These are phyloP conservation scores for Acleris sparsana DNA, from an alignment of 2,888 invertebrate genomes.

Conservation along the genomic window DNA sequence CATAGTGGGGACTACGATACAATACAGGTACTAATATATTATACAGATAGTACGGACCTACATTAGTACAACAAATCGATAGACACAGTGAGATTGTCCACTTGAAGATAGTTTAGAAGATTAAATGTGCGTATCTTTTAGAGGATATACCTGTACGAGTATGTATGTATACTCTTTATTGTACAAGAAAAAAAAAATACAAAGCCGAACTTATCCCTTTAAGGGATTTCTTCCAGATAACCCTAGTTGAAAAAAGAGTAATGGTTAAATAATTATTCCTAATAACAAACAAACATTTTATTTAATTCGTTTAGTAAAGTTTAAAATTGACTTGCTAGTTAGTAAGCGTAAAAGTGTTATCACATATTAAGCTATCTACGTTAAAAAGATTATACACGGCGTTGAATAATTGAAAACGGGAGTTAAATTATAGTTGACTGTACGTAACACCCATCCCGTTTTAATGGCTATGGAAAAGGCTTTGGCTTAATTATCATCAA, in stretches of 20 bases:
- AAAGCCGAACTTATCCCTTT: too few species aligned
- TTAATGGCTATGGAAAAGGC: conserved; percentile 30
- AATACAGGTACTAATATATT: not conserved
- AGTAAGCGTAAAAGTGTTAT: not conserved
- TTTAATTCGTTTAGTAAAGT: too few species aligned
- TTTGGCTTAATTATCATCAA: conserved; percentile 48
- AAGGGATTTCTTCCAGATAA: too few species aligned
- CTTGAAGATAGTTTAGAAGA: too few species aligned
- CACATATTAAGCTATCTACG: not conserved
- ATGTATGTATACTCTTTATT: too few species aligned
- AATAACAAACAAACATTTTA: too few species aligned
- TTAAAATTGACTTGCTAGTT: too few species aligned
- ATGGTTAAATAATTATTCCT: too few species aligned
- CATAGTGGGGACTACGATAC: conserved; percentile 7
- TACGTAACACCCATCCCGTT: conserved; percentile 23
- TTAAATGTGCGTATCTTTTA: too few species aligned
- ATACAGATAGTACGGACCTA: not conserved
- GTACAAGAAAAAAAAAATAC: too few species aligned
- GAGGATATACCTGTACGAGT: too few species aligned
- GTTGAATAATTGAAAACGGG: not conserved
- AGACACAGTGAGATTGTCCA: not conserved
- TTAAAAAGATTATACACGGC: not conserved
- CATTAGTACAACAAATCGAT: not conserved
- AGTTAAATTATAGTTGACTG: conserved; percentile 19
- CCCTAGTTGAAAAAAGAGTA: too few species aligned